Percentiles rank a stretch among this genome's conserved stretches.
Evolutionary conservation across 2,797 vertebrate genomes (phyloP).

Genomic region (Typhlichthys eigenmanni): DNA sequence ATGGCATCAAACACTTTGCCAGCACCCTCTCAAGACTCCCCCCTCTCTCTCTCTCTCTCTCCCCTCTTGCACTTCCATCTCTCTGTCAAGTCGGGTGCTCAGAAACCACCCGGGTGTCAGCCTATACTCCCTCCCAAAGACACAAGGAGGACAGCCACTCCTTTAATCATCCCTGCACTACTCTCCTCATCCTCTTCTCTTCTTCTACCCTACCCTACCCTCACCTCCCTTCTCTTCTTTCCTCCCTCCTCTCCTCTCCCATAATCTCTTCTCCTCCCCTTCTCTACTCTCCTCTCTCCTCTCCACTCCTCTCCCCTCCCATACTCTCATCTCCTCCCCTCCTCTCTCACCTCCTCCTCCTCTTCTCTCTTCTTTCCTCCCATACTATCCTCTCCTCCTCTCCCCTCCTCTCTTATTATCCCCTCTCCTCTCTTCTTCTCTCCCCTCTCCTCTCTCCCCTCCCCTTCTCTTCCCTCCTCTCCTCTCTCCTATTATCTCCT

Average conservation of each 20-base stretch:
- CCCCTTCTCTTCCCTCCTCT: no score
- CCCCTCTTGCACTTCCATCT: conserved; percentile 43
- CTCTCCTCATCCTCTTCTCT: conserved; percentile 8
- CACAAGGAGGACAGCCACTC: conserved; percentile 73
- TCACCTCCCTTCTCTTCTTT: conserved; percentile 26
- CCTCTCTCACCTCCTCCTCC: no score
- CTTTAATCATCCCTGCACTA: conserved; percentile 68
- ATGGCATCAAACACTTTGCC: conserved; percentile 9
- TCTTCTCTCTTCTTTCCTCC: no score
- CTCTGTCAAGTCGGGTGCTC: conserved; percentile 68
- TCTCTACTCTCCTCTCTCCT: conserved; percentile 57
- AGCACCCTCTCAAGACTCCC: conserved; percentile 24
- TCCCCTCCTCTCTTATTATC: no score
- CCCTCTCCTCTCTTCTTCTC: conserved; percentile 18
- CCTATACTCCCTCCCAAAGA: conserved; percentile 72
- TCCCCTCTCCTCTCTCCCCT: no score
- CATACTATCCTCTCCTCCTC: no score
- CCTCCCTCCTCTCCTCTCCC: conserved; percentile 13
- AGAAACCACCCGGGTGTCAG: conserved; percentile 71
- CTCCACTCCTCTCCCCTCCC: background rate
- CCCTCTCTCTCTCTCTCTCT: conserved; percentile 53
- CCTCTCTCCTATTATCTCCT: background rate
- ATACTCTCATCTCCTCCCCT: background rate
- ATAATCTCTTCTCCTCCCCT: background rate
- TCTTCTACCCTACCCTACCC: background rate